phyloP scores from a whole-genome alignment of 1,140 invertebrate genomes.

The Epicauta chinensis region DNA sequence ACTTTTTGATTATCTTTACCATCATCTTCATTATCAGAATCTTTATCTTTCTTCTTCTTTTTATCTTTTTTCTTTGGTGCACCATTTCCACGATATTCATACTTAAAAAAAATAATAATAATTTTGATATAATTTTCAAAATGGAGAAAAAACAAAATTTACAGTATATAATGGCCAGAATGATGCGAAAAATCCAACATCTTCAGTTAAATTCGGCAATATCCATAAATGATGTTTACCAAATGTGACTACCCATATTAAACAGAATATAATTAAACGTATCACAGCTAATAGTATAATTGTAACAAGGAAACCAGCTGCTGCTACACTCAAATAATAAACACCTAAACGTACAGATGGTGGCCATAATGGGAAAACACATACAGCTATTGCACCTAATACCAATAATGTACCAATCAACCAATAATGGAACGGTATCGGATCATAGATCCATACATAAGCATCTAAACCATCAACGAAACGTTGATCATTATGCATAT shows the following conservation, averaged over 20 bases:
- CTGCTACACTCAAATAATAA: constrained; percentile 93
- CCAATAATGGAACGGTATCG: constrained; percentile 95
- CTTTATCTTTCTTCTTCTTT: constrained; percentile 73
- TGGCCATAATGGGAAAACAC: constrained; percentile 97
- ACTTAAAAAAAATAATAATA: constrained; percentile 49
- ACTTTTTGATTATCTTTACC: constrained; percentile 36
- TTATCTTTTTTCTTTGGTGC: constrained; percentile 58
- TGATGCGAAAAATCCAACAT: constrained; percentile 97
- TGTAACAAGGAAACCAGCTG: constrained; percentile 88
- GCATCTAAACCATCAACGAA: constrained; percentile 92
- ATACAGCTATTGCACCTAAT: constrained; percentile 89
- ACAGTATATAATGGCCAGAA: constrained; percentile 97
- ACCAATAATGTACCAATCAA: constrained; percentile 88
- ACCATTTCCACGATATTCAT: constrained; percentile 66
- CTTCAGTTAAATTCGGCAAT: constrained; percentile 95
- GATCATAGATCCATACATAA: constrained; percentile 99
- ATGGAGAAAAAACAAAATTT: constrained; percentile 28
- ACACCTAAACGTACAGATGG: constrained; percentile 88
- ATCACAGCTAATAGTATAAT: constrained; percentile 86
- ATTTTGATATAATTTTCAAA: neutral
- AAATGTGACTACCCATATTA: constrained; percentile 83
- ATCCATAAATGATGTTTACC: constrained; percentile 95
- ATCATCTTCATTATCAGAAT: constrained; percentile 63
- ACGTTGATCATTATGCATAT: constrained; percentile 93
- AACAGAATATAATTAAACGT: constrained; percentile 84